Evolutionary conservation across 2,888 invertebrate genomes (phyloP), one percentile per base, ranked within the genome.

Genomic region (Ornithoptera priamus): DNA sequence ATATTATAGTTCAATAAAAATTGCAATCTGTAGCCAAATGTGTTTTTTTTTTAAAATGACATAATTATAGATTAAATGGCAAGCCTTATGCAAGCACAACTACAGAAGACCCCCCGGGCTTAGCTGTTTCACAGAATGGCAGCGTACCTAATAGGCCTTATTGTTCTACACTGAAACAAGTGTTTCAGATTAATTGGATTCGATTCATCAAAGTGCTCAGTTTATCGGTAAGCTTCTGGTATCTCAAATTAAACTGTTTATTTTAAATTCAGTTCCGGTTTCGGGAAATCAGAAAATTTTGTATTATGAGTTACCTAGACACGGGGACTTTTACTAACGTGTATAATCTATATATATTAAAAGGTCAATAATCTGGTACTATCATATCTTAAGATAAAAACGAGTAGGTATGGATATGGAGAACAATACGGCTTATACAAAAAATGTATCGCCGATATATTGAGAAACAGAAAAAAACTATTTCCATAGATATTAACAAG

Each of bases 151-250:
- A 20, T 20, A 42, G n/a, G 46, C 62, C 46, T 62, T 42, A 62
- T 62, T 62, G 62, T 42, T 62, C 46, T 46, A 57, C 57, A 57
- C 57, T 15, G 62, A 36, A 62, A 62, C 62, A 62, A 62, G 15
- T 46, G 39, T 62, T 62, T 12, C 62, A 46, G 62, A 62, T 62
- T 62, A 62, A 62, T 62, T 62, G 62, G 22, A 46, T 46, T 62
- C 46, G 46, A 62, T 62, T 42, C 46, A 46, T 46, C 62, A 46
- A 62, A 46, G 62, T 62, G 62, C 2, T 62, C 42, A 42, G 62
- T 62, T 62, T 62, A 46, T 42, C 20, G 42, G 22, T n/a, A 20
- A 36, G 46, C 62, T 62, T 36, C 22, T 42, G 20, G 62, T 62
- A 8, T n/a, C 46, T 46, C 42, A 36, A 61, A 61, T 20, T 62